phyloP scores from a whole-genome alignment of 2,797 vertebrate genomes.

The Sebastes ruberrimus region DNA sequence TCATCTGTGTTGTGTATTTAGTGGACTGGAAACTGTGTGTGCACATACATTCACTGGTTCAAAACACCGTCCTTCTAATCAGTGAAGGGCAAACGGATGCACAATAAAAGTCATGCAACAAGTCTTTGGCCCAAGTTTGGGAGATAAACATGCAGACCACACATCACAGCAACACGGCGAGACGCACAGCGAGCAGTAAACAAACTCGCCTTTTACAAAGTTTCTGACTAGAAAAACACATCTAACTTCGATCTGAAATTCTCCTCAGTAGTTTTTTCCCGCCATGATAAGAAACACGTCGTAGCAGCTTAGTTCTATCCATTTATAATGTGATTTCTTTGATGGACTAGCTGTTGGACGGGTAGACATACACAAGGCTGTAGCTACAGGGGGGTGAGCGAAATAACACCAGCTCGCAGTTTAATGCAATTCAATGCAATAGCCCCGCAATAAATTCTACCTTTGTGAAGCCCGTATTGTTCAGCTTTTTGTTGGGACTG shows the following conservation, averaged over 20 bases:
- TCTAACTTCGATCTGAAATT: neutral
- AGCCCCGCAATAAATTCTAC: slow-evolving; percentile 12
- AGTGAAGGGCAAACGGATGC: neutral
- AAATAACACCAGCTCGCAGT: slow-evolving; percentile 25
- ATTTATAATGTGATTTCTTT: slow-evolving; percentile 28
- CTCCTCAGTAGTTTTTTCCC: neutral
- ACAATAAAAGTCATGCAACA: neutral
- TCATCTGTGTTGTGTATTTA: neutral
- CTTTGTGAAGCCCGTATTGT: slow-evolving; percentile 3
- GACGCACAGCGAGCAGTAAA: neutral
- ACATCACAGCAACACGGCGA: neutral
- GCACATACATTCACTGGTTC: neutral
- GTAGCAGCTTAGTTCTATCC: slow-evolving; percentile 1
- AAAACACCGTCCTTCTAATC: neutral
- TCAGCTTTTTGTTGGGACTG: neutral
- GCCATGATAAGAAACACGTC: neutral
- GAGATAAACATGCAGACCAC: neutral
- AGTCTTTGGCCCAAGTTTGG: neutral
- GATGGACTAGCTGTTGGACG: slow-evolving; percentile 2
- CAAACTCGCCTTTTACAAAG: neutral
- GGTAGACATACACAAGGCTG: neutral
- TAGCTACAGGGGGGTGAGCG: slow-evolving; percentile 7
- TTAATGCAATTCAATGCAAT: slow-evolving; percentile 35
- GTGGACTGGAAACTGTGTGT: neutral
- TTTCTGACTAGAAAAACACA: neutral